Percentiles rank a stretch among this genome's conserved stretches.
phyloP scores from a whole-genome alignment of 2,888 invertebrate species.

The Melanophora roralis region DNA sequence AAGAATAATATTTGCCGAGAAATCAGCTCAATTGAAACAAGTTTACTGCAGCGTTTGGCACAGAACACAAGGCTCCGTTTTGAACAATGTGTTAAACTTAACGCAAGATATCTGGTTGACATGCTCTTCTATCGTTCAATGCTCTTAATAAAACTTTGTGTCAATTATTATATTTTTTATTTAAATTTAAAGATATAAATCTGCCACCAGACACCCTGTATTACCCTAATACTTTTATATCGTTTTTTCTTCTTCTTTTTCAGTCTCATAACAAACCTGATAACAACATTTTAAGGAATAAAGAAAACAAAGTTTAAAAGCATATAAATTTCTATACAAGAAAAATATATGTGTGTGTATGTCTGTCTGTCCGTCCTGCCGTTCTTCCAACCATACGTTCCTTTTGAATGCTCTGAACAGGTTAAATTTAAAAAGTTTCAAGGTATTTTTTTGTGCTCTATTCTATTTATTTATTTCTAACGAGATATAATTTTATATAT shows the following conservation, averaged over 20 bases:
- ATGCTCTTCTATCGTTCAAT: no score
- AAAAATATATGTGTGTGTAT: conserved; percentile 8
- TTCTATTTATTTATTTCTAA: conserved; percentile 25
- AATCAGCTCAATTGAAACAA: no score
- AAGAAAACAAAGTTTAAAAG: conserved; percentile 41
- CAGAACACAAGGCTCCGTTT: no score
- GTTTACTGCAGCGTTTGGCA: no score
- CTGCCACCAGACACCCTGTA: no score
- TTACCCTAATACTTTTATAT: not conserved
- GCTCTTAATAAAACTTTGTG: no score
- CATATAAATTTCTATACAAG: conserved; percentile 34
- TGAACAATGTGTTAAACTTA: no score
- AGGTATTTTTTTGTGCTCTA: conserved; percentile 28
- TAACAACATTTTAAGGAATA: conserved; percentile 50
- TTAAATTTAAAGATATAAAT: no score
- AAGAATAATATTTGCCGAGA: no score
- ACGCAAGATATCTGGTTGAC: no score
- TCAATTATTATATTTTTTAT: no score
- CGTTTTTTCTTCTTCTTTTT: not conserved
- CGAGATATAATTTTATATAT: conserved; percentile 49
- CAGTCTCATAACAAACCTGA: conserved; percentile 36
- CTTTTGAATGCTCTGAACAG: conserved; percentile 34
- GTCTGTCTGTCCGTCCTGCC: not conserved
- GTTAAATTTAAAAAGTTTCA: conserved; percentile 59
- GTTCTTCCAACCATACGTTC: not conserved